A percentile compares a stretch with the other conserved stretches of the same genome.
phyloP scores from a whole-genome alignment of 2,888 invertebrate genomes.

The Tetramorium bicarinatum region DNA sequence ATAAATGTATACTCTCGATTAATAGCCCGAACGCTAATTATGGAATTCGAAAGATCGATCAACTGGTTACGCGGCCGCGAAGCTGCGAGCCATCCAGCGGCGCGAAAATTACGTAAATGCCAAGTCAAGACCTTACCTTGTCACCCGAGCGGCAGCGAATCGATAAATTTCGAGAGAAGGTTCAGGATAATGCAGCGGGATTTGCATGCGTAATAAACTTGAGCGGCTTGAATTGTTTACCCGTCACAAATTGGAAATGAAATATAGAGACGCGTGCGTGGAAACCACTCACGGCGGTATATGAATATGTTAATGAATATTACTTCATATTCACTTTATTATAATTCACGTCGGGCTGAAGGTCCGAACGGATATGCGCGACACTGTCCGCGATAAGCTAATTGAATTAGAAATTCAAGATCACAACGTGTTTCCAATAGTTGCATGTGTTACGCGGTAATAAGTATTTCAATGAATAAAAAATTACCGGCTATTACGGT shows the following conservation, averaged over 20 bases:
- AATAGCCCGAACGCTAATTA: neutral
- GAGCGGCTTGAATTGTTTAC: constrained; percentile 30
- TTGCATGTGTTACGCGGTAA: neutral
- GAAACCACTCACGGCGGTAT: constrained; percentile 6
- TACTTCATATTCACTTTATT: constrained; percentile 13
- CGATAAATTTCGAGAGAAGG: constrained; percentile 29
- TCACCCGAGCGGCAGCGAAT: neutral
- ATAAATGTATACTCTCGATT: neutral
- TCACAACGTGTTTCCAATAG: neutral
- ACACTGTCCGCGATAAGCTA: constrained; percentile 5
- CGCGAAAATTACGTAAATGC: constrained; percentile 24
- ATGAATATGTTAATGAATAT: constrained; percentile 47
- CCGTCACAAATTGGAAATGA: constrained; percentile 24
- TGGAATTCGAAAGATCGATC: neutral
- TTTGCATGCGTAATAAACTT: constrained; percentile 38
- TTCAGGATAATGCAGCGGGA: constrained; percentile 31
- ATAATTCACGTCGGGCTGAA: neutral
- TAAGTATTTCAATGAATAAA: neutral
- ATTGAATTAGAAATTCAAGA: constrained; percentile 22
- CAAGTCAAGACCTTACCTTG: constrained; percentile 8
- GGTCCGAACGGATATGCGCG: neutral
- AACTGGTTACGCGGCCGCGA: neutral
- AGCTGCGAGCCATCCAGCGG: neutral
- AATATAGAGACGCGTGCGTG: neutral
- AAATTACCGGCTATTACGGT: neutral